Evolutionary conservation across 2,888 invertebrate genomes (phyloP).

Genomic region (Dione juno): DNA sequence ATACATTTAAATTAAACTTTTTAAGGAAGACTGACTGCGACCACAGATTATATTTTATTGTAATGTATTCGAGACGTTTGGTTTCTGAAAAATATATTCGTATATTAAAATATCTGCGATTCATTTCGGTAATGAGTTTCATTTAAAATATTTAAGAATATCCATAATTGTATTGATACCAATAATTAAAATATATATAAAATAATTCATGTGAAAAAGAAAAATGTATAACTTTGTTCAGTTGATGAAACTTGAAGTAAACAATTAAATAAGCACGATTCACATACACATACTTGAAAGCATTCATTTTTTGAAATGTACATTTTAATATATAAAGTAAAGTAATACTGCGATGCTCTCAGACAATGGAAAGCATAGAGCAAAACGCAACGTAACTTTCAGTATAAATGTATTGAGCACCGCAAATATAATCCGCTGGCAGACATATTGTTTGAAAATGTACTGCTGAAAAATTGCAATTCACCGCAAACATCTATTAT

Average conservation of each 20-base stretch:
- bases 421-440: constrained; percentile 61
- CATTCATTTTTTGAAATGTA: constrained; percentile 36
- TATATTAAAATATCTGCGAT: too few species aligned
- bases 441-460: constrained; percentile 74
- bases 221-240: neutral
- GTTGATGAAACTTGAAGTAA: neutral
- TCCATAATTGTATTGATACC: neutral
- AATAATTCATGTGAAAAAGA: too few species aligned
- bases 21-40: too few species aligned
- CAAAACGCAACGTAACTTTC: constrained; percentile 63
- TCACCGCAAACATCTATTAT: constrained; percentile 44
- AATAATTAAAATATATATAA: too few species aligned
- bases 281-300: constrained; percentile 12
- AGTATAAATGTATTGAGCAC: constrained; percentile 73
- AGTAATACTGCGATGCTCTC: constrained; percentile 68
- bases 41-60: too few species aligned
- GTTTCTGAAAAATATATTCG: too few species aligned
- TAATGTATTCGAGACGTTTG: too few species aligned
- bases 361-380: constrained; percentile 74
- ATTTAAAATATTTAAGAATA: neutral
- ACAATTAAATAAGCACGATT: constrained; percentile 14
- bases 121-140: too few species aligned
- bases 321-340: constrained; percentile 34
- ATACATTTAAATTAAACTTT: too few species aligned
- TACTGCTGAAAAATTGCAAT: constrained; percentile 67